These are phyloP conservation scores for Percopsis transmontana DNA, from an alignment of 2,113 vertebrate genomes.

Conservation along the genomic window DNA sequence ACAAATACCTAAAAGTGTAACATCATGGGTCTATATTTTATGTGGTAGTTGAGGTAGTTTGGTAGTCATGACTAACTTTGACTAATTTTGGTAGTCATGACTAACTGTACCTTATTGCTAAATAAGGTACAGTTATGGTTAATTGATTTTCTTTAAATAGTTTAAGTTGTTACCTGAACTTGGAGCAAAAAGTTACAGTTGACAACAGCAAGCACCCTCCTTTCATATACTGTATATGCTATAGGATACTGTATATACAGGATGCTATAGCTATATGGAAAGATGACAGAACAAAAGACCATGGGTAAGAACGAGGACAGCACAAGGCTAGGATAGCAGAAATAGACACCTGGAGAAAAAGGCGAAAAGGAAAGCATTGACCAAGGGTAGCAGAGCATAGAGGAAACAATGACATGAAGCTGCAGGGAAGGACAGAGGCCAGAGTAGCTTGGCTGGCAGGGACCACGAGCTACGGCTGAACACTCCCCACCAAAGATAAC, in stretches of 20 bases:
- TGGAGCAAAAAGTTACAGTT: not conserved
- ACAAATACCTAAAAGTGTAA: slow-evolving; percentile 64
- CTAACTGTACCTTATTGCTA: too few species aligned
- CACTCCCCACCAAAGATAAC: slow-evolving; percentile 60
- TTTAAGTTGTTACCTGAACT: too few species aligned
- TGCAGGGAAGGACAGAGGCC: slow-evolving; percentile 18
- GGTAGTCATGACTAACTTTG: not conserved
- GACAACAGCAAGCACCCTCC: not conserved
- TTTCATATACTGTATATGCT: slow-evolving; percentile 19
- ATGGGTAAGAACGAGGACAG: slow-evolving; percentile 10
- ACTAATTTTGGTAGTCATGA: too few species aligned
- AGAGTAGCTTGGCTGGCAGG: slow-evolving; percentile 13
- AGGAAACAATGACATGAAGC: slow-evolving; percentile 26
- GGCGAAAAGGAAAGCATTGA: slow-evolving; percentile 9
- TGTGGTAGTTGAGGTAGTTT: slow-evolving; percentile 34
- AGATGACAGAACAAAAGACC: slow-evolving; percentile 9
- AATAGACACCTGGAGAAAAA: not conserved
- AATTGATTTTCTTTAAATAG: not conserved
- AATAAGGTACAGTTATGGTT: not conserved
- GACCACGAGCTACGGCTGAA: slow-evolving; percentile 51
- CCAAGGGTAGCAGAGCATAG: not conserved
- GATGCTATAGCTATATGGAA: not conserved
- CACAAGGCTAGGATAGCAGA: not conserved
- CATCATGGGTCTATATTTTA: slow-evolving; percentile 61
- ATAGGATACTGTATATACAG: not conserved